Percentiles rank a stretch among this genome's conserved stretches.
These are phyloP conservation scores for Euleptes europaea DNA, from an alignment of 2,113 vertebrate genomes.

Conservation along the genomic window DNA sequence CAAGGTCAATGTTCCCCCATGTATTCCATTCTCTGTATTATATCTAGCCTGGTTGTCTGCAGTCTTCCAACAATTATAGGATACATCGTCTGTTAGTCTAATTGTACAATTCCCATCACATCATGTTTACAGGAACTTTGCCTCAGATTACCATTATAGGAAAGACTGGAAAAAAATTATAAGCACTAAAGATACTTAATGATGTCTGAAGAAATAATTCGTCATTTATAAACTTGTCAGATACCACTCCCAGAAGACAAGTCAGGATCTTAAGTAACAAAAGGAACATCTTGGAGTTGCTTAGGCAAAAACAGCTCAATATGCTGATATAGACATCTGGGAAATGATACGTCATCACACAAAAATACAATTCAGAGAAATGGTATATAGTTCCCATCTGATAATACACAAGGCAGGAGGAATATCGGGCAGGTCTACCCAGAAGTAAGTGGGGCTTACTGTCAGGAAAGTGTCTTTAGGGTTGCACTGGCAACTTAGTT, in stretches of 20 bases:
- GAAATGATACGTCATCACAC: not conserved
- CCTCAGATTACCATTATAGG: slow-evolving; percentile 11
- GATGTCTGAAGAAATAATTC: slow-evolving; percentile 40
- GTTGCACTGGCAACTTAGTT: too few species aligned
- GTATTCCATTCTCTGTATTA: not conserved
- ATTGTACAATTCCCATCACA: not conserved
- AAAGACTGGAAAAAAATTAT: slow-evolving; percentile 26
- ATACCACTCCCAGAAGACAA: not conserved
- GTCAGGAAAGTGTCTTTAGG: too few species aligned
- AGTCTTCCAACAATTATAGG: slow-evolving; percentile 1
- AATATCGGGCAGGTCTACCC: too few species aligned
- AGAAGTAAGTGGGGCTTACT: too few species aligned
- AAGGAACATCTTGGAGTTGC: not conserved
- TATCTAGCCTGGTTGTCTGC: not conserved
- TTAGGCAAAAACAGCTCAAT: not conserved
- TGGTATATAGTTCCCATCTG: not conserved
- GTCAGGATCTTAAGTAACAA: not conserved
- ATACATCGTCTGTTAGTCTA: not conserved
- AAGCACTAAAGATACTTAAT: slow-evolving; percentile 36
- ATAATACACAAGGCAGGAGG: not conserved
- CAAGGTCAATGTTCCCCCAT: not conserved
- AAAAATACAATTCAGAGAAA: not conserved
- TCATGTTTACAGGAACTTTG: slow-evolving; percentile 29
- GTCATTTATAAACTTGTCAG: slow-evolving; percentile 35
- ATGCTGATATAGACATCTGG: not conserved